A percentile compares a stretch with the other conserved stretches of the same genome.
These are phyloP conservation scores for Hirtodrosophila alboralis DNA, from an alignment of 2,888 invertebrate genomes.

Conservation along the genomic window DNA sequence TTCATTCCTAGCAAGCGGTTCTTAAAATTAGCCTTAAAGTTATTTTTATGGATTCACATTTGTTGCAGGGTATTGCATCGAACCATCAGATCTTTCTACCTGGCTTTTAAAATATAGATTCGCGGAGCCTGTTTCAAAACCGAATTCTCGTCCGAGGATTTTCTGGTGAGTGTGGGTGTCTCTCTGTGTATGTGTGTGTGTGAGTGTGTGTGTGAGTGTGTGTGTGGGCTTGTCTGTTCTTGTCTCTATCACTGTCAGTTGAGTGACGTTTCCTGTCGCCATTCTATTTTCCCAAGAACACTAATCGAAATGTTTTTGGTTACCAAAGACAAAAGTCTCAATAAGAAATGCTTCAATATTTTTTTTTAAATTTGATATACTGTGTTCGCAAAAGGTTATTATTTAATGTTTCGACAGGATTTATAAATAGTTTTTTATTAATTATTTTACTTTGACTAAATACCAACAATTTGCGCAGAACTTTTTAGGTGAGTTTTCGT, in stretches of 20 bases:
- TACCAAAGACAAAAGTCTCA: conserved; percentile 16
- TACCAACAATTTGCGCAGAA: too few relatives aligned
- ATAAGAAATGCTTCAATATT: conserved; percentile 5
- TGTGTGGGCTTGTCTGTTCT: conserved; percentile 5
- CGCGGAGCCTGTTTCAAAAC: background rate
- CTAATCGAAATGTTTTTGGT: conserved; percentile 41
- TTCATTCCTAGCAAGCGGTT: too few relatives aligned
- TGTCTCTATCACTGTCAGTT: conserved; percentile 21
- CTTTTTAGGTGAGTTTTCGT: too few relatives aligned
- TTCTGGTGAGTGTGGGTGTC: conserved; percentile 1
- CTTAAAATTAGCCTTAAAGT: too few relatives aligned
- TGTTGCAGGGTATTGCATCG: background rate
- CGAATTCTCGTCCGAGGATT: background rate
- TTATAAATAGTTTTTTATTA: too few relatives aligned
- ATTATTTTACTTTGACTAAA: too few relatives aligned
- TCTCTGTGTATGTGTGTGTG: conserved; percentile 8
- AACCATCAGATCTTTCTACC: background rate
- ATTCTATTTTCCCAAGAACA: conserved; percentile 35
- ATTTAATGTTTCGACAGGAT: too few relatives aligned
- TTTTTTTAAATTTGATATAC: too few relatives aligned
- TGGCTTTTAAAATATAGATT: background rate
- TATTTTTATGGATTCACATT: too few relatives aligned
- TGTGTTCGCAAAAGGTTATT: too few relatives aligned
- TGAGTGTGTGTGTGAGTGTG: conserved; percentile 2
- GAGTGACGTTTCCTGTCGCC: conserved; percentile 44